These are phyloP conservation scores for Cryptoleucopteryx plumbea DNA, from an alignment of 2,113 vertebrate genomes.

Conservation along the genomic window DNA sequence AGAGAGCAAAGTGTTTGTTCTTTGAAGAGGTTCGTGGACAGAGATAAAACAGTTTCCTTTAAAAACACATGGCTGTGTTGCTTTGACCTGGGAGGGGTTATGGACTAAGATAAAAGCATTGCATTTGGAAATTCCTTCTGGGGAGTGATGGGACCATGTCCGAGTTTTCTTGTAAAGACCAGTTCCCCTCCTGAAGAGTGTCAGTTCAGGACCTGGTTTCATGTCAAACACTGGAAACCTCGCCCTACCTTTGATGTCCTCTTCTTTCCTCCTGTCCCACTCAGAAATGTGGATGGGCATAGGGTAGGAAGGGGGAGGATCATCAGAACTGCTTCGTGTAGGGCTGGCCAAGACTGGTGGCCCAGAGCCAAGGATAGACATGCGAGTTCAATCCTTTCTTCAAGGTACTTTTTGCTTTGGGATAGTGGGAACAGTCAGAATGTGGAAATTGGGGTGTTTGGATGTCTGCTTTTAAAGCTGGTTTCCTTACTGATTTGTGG, in stretches of 20 bases:
- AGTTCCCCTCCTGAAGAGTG: neutral
- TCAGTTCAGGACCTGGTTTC: neutral
- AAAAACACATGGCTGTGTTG: neutral
- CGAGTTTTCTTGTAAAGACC: neutral
- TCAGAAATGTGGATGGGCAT: neutral
- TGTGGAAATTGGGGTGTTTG: neutral
- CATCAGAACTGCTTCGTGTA: fast-evolving
- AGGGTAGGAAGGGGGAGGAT: neutral
- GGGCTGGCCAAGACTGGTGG: neutral
- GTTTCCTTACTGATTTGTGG: neutral
- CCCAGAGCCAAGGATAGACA: neutral
- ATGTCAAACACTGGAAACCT: neutral
- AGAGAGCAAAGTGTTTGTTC: neutral
- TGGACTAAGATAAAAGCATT: constrained; percentile 22
- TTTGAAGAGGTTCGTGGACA: constrained; percentile 45
- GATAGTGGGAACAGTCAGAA: neutral
- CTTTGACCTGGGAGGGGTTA: constrained; percentile 28
- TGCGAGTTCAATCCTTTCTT: neutral
- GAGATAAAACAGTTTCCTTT: constrained; percentile 51
- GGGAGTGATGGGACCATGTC: neutral
- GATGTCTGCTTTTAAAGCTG: neutral
- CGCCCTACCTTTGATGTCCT: neutral
- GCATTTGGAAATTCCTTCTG: neutral
- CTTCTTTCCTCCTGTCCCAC: neutral
- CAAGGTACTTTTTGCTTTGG: neutral